Conservation (phyloP, 2,113 vertebrate genomes). For the Bos indicus region DNA sequence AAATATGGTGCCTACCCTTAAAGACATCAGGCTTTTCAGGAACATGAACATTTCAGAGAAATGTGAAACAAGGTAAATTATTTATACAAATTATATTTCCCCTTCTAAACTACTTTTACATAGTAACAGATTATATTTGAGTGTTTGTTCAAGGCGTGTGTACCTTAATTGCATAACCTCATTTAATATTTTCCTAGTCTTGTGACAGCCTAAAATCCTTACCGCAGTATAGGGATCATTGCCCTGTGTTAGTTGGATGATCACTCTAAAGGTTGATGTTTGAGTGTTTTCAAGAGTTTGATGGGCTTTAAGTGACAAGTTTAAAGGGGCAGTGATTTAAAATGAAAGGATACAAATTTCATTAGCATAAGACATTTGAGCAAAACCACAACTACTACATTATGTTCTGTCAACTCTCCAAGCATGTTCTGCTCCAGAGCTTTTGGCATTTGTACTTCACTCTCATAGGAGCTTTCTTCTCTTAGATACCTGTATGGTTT, state of each 20-base stretch:
- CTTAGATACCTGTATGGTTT: background rate
- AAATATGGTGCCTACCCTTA: background rate
- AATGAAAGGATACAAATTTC: slow-evolving; percentile 2
- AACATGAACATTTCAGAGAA: slow-evolving; percentile 28
- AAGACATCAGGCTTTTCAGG: background rate
- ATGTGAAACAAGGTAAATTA: slow-evolving; percentile 18
- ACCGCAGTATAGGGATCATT: background rate
- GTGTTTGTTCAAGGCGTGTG: background rate
- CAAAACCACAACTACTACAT: background rate
- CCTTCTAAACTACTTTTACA: slow-evolving; percentile 14
- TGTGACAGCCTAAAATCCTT: background rate
- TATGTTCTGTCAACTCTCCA: background rate
- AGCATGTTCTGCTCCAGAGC: background rate
- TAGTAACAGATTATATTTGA: slow-evolving; percentile 40
- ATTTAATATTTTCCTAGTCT: slow-evolving; percentile 28
- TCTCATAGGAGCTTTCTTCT: background rate
- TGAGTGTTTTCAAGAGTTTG: background rate
- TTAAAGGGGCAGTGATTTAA: slow-evolving; percentile 9
- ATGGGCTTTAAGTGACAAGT: background rate
- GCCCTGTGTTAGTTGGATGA: background rate
- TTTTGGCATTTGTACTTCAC: slow-evolving; percentile 24
- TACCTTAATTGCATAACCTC: slow-evolving; percentile 15
- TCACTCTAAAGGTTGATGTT: background rate
- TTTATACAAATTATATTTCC: slow-evolving; percentile 22
- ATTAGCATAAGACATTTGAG: slow-evolving; percentile 4